These are phyloP conservation scores for Chrysotoxum bicinctum DNA, from an alignment of 2,888 invertebrate species.

Conservation along the genomic window DNA sequence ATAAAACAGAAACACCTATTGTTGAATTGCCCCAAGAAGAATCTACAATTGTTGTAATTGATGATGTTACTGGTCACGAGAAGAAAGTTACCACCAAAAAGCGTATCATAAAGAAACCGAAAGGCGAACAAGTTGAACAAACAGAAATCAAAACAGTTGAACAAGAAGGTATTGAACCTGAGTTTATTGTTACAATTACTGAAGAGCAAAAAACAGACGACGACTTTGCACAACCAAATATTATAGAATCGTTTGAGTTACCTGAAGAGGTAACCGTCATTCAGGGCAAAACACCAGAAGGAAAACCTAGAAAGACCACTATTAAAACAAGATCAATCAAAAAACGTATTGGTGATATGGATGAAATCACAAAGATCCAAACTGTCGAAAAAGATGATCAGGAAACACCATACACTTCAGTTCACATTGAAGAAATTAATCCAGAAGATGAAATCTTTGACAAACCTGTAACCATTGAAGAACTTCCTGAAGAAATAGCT, in stretches of 20 bases:
- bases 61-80: slow-evolving; percentile 75
- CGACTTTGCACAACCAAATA: slow-evolving; percentile 14
- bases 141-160: slow-evolving; percentile 82
- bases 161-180: slow-evolving; percentile 81
- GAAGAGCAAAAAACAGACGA: slow-evolving; percentile 75
- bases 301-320: slow-evolving; percentile 77
- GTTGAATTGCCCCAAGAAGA: slow-evolving; percentile 78
- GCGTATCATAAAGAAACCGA: slow-evolving; percentile 80
- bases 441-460: slow-evolving; percentile 76
- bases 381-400: slow-evolving; percentile 78
- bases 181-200: slow-evolving; percentile 76
- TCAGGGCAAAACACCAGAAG: slow-evolving; percentile 77
- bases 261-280: slow-evolving; percentile 79
- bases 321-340: slow-evolving; percentile 79
- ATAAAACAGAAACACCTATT: slow-evolving; percentile 76
- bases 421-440: slow-evolving; percentile 76
- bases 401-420: slow-evolving; percentile 77
- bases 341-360: slow-evolving; percentile 79
- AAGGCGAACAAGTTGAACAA: slow-evolving; percentile 81
- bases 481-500: slow-evolving; percentile 79
- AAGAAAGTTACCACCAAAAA: slow-evolving; percentile 80
- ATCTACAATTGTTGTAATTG: slow-evolving; percentile 76
- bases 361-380: slow-evolving; percentile 81
- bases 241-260: slow-evolving; percentile 76
- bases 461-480: slow-evolving; percentile 77